A percentile compares a stretch with the other conserved stretches of the same genome.
Evolutionary conservation across 2,888 invertebrate genomes (phyloP).

Genomic region (Sialis fuliginosa): DNA sequence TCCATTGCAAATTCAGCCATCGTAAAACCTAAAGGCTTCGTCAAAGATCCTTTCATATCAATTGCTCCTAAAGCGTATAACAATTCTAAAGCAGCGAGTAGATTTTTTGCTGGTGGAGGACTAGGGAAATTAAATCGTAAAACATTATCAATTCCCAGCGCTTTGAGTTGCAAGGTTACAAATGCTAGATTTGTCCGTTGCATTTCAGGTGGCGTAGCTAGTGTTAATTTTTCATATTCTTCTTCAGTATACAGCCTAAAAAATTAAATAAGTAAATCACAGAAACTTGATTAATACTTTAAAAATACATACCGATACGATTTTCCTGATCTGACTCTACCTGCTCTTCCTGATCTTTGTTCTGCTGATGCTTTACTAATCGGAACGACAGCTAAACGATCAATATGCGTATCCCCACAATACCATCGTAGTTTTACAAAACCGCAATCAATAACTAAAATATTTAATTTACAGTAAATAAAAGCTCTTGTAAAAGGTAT

Average conservation of each 20-base stretch:
- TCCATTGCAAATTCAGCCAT: conserved; percentile 87
- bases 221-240: conserved; percentile 49
- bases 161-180: conserved; percentile 77
- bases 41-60: conserved; percentile 59
- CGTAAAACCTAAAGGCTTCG: conserved; percentile 54
- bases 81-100: conserved; percentile 70
- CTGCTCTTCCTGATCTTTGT: conserved; percentile 87
- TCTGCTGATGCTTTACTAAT: conserved; percentile 76
- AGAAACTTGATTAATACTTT: background rate
- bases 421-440: conserved; percentile 90
- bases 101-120: conserved; percentile 77
- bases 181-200: conserved; percentile 72
- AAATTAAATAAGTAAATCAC: conserved; percentile 9
- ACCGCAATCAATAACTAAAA: conserved; percentile 81
- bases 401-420: conserved; percentile 65
- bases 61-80: conserved; percentile 72
- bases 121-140: conserved; percentile 83
- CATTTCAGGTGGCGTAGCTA: conserved; percentile 79
- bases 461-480: conserved; percentile 3
- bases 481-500: background rate
- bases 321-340: conserved; percentile 67
- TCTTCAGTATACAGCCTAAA: conserved; percentile 60
- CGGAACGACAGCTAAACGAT: conserved; percentile 66
- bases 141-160: conserved; percentile 84
- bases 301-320: conserved; percentile 45